Evolutionary conservation across 1,140 invertebrate species (phyloP), one percentile per base, ranked within the genome.

Genomic region (Drosophila quadrilineata): DNA sequence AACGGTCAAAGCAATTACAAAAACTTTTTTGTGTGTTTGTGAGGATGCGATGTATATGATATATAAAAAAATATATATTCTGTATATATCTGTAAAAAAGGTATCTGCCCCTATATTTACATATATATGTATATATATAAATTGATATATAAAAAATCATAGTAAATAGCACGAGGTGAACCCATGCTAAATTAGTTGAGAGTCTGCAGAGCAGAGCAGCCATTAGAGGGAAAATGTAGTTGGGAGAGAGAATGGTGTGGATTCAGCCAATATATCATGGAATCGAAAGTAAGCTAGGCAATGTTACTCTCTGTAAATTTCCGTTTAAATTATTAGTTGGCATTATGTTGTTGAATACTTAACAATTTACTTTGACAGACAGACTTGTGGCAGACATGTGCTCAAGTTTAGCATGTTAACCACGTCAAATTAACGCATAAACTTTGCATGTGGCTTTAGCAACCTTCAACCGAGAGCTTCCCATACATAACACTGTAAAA

Each of bases 1-100:
- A 50, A 58, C 79, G 77, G 79, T 85, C 79, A 85, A 84, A 77
- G 66, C 74, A 85, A 79, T 85, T 75, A 79, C 62, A 85, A 85
- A 74, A 65, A 73, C 17, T 33, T 63, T 60, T 45, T 45, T 45
- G 9, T 16, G n/a, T n/a, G n/a, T n/a, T n/a, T n/a, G n/a, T n/a
- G 57, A 36, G 29, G 36, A 8, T 45, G 48, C 36, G 68, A 67
- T 50, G 26, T 35, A 24, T 43, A 48, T n/a, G 50, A 35, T 59
- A 52, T 54, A 38, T 33, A 71, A 63, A 52, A 54, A 66, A 48
- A 54, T 24, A 49, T 54, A n/a, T 12, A 28, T 53, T n/a, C n/a
- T n/a, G 26, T 45, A 50, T 17, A 29, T 2, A n/a, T n/a, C n/a
- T n/a, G n/a, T n/a, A n/a, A n/a, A n/a, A n/a, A n/a, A n/a, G n/a